These are phyloP conservation scores for Nothobranchius kuhntae DNA, from an alignment of 2,113 vertebrate genomes.

Conservation along the genomic window DNA sequence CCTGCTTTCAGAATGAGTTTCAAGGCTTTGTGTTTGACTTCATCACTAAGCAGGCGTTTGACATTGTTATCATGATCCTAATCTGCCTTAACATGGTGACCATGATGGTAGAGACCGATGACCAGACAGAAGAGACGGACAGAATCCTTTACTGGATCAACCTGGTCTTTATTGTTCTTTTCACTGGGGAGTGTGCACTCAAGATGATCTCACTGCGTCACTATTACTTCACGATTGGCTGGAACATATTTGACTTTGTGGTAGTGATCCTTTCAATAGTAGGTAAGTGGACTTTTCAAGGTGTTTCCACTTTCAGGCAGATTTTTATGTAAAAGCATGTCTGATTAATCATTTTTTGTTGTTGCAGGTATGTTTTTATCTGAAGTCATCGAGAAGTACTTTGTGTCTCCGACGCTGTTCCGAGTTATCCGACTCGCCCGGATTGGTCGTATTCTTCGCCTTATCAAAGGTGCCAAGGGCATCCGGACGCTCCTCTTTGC, in stretches of 20 bases:
- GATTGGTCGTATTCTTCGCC: slow-evolving; percentile 83
- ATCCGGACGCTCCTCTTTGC: slow-evolving; percentile 96
- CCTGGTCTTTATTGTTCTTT: slow-evolving; percentile 93
- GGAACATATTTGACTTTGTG: slow-evolving; percentile 99
- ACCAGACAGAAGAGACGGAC: slow-evolving; percentile 87
- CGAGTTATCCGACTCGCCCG: slow-evolving; percentile 92
- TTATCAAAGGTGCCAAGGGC: slow-evolving; percentile 85
- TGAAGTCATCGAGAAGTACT: slow-evolving; percentile 92
- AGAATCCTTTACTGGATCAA: slow-evolving; percentile 91
- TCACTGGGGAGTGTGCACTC: slow-evolving; percentile 92
- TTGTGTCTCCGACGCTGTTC: slow-evolving; percentile 93
- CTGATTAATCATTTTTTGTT: neutral
- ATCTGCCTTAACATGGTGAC: slow-evolving; percentile 99
- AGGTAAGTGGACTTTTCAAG: slow-evolving; percentile 80
- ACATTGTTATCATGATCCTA: slow-evolving; percentile 98
- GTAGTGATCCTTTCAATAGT: slow-evolving; percentile 98
- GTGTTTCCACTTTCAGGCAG: neutral
- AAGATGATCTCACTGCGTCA: slow-evolving; percentile 95
- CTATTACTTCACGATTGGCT: slow-evolving; percentile 96
- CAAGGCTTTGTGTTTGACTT: slow-evolving; percentile 96
- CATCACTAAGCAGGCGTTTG: slow-evolving; percentile 95
- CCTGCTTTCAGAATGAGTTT: slow-evolving; percentile 86
- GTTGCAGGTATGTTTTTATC: slow-evolving; percentile 92
- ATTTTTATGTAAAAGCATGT: neutral
- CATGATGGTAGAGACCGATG: slow-evolving; percentile 99